A percentile compares a stretch with the other conserved stretches of the same genome.
phyloP scores from a whole-genome alignment of 30 jellyfish, hydroid and myxozoan species.

The Cassiopea andromeda region DNA sequence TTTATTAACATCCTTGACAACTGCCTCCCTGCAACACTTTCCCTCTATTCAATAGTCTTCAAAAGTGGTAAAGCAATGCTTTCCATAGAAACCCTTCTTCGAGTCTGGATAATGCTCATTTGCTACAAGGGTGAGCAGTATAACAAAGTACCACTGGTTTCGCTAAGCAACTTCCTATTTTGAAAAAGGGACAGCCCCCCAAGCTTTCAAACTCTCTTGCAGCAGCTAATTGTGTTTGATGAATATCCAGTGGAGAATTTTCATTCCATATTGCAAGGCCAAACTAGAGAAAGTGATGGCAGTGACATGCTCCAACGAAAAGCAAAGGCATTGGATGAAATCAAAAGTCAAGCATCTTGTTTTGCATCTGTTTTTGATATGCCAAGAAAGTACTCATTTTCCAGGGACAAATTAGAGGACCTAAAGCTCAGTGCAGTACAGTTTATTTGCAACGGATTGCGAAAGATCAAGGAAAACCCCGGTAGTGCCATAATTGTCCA shows the following conservation, averaged over 20 bases:
- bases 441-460: background rate
- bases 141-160: background rate
- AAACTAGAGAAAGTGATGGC: constrained; percentile 10
- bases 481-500: background rate
- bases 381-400: background rate
- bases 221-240: constrained; percentile 28
- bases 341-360: background rate
- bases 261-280: constrained; percentile 19
- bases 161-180: constrained; percentile 37
- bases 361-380: background rate
- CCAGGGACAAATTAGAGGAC: background rate
- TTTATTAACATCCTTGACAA: constrained; percentile 52
- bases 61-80: background rate
- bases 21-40: background rate
- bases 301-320: constrained; percentile 8
- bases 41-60: background rate
- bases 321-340: constrained; percentile 19
- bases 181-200: constrained; percentile 29
- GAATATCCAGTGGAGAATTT: constrained; percentile 34
- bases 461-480: background rate
- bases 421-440: background rate
- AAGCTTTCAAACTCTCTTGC: constrained; percentile 6
- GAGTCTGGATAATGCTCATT: constrained; percentile 44
- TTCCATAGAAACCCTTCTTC: background rate
- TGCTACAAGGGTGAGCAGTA: constrained; percentile 11